phyloP scores from a whole-genome alignment of 2,888 invertebrate genomes.

The Phengaris arion region DNA sequence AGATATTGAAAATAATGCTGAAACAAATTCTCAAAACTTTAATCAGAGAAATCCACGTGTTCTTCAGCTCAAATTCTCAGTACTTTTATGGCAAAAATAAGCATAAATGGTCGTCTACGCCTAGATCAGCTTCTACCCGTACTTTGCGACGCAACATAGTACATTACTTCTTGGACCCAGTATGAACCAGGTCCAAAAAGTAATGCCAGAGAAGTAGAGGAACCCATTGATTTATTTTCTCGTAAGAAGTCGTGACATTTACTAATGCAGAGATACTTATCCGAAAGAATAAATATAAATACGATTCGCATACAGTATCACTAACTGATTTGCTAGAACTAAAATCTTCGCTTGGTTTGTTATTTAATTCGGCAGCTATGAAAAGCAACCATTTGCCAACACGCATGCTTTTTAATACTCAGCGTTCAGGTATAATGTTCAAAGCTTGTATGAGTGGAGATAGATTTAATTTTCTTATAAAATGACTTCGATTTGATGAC shows the following conservation, averaged over 20 bases:
- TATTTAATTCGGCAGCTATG: background rate
- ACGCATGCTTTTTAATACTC: background rate
- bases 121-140: background rate
- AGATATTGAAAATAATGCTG: background rate
- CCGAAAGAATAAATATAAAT: slow-evolving; percentile 19
- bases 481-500: slow-evolving; percentile 27
- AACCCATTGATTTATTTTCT: background rate
- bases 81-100: background rate
- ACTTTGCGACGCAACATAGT: background rate
- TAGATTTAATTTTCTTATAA: slow-evolving; percentile 9
- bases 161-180: background rate
- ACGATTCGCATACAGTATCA: background rate
- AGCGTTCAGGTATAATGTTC: background rate
- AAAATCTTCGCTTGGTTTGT: background rate
- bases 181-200: background rate
- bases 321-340: background rate
- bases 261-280: slow-evolving; percentile 22
- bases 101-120: background rate
- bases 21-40: background rate
- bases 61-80: too few species aligned
- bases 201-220: background rate
- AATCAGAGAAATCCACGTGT: too few species aligned
- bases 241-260: slow-evolving; percentile 8
- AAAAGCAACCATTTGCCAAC: background rate
- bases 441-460: slow-evolving; percentile 10